Base-by-base conservation (phyloP, 2,888 invertebrate species). In the Margaritifera margaritifera region DNA sequence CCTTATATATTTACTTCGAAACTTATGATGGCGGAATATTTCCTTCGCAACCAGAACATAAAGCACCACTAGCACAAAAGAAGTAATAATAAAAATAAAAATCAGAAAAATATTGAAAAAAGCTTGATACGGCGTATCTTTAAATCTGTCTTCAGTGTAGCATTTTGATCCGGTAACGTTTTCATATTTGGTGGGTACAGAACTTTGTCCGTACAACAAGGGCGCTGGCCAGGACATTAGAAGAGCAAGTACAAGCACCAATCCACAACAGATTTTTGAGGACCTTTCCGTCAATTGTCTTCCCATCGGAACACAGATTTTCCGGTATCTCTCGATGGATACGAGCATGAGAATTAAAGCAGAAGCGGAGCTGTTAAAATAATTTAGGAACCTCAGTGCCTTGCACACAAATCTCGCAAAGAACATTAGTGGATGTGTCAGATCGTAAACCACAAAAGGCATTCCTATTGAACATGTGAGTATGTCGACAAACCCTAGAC, bases 241-340 rank as follows among this genome's bases (percentile, higher is more conserved):
- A 20, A 75, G 27, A 6, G 81, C 66, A 6, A 72, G 59, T 18
- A 56, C 55, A 4, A 71, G 42, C 3, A 76, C 72, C 19, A 72
- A 8, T 0, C 57, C 11, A 56, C 75, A 74, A 6, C 56, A 24
- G 1, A 69, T 4, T 54, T 82, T 81, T 8, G 78, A 77, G 25
- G 72, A 62, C 20, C 64, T 57, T 2, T 70, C 62, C 3, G 75
- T 62, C 53, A 84, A 75, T 64, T 84, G 84, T 25, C 66, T 62
- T 22, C 77, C 74, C 6, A 82, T 68, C 6, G 83, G 84, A 15
- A 71, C 72, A 62, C 85, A 82, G 22, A 85, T 76, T 55, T 83
- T 83, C 59, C 77, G 64, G 71, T 79, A 85, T 19, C 85, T 77
- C 25, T 66, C 66, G n/a, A 66, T 50, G 15, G 66, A 42, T 20